Base-by-base conservation (phyloP, 2,113 vertebrate species). In the Megaleporinus macrocephalus region DNA sequence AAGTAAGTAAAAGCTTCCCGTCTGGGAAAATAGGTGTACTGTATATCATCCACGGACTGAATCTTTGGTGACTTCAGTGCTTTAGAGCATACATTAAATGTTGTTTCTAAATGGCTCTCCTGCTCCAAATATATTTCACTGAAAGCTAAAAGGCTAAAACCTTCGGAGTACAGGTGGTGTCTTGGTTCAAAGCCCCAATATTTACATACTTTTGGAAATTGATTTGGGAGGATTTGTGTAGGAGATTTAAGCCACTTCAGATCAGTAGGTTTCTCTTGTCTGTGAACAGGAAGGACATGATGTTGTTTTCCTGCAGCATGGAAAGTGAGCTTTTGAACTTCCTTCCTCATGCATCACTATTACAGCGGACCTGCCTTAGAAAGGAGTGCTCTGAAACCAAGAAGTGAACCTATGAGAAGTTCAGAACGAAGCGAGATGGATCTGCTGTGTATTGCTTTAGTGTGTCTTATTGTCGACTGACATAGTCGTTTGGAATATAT, bases 241-340 rank as follows among this genome's bases (percentile, higher is more conserved):
- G 15, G 63, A 66, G 29, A 66, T 22, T 4, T 24, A 26, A 16
- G 18, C 14, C 22, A 16, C 44, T 62, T 15, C 20, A n/a, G 12
- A 71, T 22, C 5, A 47, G 10, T 26, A 71, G 26, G 41, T 61
- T 12, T 24, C 20, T 36, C 16, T 24, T 1, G 7, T n/a, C n/a
- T 27, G 12, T 16, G 13, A 27, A 22, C 75, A 82, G 84, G 76
- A 85, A 85, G 51, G 20, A 41, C 15, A 24, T 79, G 22, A 74
- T 49, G 12, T 9, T 26, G 15, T 29, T 65, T 63, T 79, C 44
- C 80, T 72, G 0, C 7, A 27, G 41, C 16, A 4, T 55, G 70
- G 49, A 69, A 81, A 69, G 22, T 18, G 26, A 70, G 5, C n/a
- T 6, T 18, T 18, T 55, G 63, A 11, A 47, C 68, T 83, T 83